Evolutionary conservation across 2,888 invertebrate species (phyloP).

Genomic region (Yponomeuta sedellus): DNA sequence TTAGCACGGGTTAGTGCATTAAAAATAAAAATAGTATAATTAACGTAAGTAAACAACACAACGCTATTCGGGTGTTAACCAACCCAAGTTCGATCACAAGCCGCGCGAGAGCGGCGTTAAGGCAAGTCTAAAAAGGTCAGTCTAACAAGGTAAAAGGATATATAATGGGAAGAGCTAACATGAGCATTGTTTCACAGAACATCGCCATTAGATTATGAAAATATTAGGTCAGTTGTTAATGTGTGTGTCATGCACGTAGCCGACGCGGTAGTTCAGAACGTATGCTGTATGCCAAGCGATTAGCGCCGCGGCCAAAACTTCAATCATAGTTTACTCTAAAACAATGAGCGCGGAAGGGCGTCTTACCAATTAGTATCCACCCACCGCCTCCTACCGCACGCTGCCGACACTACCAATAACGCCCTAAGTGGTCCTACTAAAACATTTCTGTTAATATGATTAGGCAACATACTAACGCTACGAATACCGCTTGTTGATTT

Average conservation of each 20-base stretch:
- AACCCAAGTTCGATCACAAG: not conserved
- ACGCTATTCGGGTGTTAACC: not conserved
- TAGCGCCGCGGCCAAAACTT: conserved; percentile 68
- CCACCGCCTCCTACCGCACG: conserved; percentile 62
- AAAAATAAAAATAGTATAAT: too few species aligned
- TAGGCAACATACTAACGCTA: conserved; percentile 37
- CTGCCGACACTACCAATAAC: conserved; percentile 40
- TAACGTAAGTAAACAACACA: conserved; percentile 16
- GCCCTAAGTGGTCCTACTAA: conserved; percentile 58
- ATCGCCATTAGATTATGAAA: conserved; percentile 77
- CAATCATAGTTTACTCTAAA: conserved; percentile 75
- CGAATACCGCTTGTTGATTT: not conserved
- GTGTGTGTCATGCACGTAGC: conserved; percentile 68
- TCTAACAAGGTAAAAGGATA: conserved; percentile 68
- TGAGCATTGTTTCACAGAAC: conserved; percentile 73
- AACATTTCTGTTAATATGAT: conserved; percentile 46
- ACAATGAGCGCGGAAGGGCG: conserved; percentile 73
- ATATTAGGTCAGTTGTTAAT: conserved; percentile 74
- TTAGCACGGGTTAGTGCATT: too few species aligned
- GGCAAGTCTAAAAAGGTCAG: conserved; percentile 71
- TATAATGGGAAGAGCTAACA: conserved; percentile 70
- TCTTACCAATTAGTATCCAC: conserved; percentile 71
- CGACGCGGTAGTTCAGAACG: conserved; percentile 32
- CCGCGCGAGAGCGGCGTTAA: conserved; percentile 43
- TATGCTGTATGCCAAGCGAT: conserved; percentile 54